Conservation (phyloP, 2,113 vertebrate genomes). For the Glaucomys volans region DNA sequence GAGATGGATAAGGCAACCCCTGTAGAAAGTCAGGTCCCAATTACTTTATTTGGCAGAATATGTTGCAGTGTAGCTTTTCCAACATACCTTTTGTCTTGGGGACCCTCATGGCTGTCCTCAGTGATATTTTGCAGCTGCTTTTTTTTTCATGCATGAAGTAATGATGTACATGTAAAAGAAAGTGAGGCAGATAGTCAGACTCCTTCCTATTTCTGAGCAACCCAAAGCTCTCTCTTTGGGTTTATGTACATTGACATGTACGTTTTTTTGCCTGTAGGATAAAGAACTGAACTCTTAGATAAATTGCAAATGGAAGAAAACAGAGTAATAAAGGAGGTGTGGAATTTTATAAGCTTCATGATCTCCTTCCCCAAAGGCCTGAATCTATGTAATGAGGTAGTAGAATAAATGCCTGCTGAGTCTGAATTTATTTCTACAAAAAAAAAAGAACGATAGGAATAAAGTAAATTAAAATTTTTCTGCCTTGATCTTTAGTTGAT, state of each 20-base stretch:
- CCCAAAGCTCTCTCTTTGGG: slow-evolving; percentile 15
- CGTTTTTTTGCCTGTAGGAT: slow-evolving; percentile 39
- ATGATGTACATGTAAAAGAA: neutral
- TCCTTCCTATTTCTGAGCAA: slow-evolving; percentile 51
- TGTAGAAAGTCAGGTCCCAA: neutral
- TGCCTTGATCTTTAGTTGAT: slow-evolving; percentile 55
- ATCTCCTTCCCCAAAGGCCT: slow-evolving; percentile 69
- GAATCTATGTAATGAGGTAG: slow-evolving; percentile 59
- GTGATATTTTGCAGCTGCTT: neutral
- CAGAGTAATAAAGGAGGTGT: slow-evolving; percentile 65
- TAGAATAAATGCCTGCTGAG: slow-evolving; percentile 55
- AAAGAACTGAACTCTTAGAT: slow-evolving; percentile 65
- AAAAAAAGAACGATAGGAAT: slow-evolving; percentile 54
- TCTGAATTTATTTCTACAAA: slow-evolving; percentile 66
- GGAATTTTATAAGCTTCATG: slow-evolving; percentile 65
- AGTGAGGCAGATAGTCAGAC: neutral
- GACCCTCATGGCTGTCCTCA: neutral
- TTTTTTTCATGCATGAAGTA: slow-evolving; percentile 25
- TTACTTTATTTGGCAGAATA: neutral
- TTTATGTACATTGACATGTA: neutral
- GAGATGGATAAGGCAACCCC: neutral
- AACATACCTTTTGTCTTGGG: slow-evolving; percentile 5
- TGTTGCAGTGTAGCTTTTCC: neutral
- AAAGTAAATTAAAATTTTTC: slow-evolving; percentile 55
- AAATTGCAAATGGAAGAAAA: slow-evolving; percentile 74